Evolutionary conservation across 1,140 invertebrate species (phyloP).

Genomic region (Macrocentrus cingulum): DNA sequence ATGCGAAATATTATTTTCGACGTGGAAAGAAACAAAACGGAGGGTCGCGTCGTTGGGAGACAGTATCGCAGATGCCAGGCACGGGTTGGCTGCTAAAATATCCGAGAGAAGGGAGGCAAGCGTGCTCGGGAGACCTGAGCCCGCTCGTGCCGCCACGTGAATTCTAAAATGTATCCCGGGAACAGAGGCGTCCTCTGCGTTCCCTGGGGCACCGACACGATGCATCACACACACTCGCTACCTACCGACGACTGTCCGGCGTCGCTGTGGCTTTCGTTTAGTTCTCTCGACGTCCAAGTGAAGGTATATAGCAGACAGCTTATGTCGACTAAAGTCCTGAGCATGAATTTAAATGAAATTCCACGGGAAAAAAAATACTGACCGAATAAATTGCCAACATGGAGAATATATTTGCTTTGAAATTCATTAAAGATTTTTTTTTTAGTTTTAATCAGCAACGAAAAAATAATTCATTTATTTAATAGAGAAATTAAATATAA

Average conservation of each 20-base stretch:
- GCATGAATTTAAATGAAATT: conserved; percentile 48
- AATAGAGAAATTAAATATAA: too few species aligned
- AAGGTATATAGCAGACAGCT: too few species aligned
- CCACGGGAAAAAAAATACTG: conserved; percentile 1
- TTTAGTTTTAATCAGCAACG: too few species aligned
- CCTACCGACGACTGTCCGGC: conserved; percentile 5
- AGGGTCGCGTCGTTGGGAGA: conserved; percentile 25
- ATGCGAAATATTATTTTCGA: too few species aligned
- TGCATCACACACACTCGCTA: conserved; percentile 1
- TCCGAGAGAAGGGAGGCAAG: conserved; percentile 26
- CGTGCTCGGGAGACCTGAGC: conserved; percentile 31
- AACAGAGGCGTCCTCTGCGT: conserved; percentile 1
- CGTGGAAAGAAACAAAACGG: too few species aligned
- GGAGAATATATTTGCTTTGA: too few species aligned
- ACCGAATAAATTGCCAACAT: conserved; percentile 10
- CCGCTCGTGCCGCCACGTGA: conserved; percentile 40
- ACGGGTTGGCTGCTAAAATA: conserved; percentile 48
- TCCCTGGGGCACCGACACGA: conserved; percentile 14
- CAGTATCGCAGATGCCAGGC: conserved; percentile 44
- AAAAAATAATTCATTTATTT: too few species aligned
- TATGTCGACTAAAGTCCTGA: conserved; percentile 34
- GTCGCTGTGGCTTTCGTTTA: neutral
- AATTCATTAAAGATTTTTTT: too few species aligned
- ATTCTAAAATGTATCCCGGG: conserved; percentile 44
- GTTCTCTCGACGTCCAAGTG: conserved; percentile 6